Conservation (phyloP, 2,113 vertebrate species). For the Ovis canadensis region DNA sequence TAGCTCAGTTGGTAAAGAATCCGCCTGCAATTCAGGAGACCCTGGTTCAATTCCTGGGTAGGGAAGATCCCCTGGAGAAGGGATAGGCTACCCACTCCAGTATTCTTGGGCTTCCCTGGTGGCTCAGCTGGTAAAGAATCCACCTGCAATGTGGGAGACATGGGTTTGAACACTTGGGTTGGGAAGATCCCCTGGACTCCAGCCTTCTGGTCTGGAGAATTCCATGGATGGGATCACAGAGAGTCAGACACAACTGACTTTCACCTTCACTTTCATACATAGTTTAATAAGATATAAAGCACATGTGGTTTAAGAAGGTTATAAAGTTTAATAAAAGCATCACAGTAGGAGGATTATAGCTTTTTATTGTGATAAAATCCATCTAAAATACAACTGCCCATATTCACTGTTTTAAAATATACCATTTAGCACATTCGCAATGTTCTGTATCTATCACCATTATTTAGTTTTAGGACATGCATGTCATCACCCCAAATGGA, state of each 20-base stretch:
- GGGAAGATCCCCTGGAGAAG: neutral
- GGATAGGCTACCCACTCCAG: neutral
- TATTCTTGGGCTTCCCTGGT: neutral
- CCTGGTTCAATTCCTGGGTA: neutral
- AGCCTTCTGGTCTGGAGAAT: neutral
- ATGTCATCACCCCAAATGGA: neutral
- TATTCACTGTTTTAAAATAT: neutral
- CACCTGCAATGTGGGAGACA: accelerated
- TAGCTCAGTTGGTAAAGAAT: neutral
- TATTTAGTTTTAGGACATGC: neutral
- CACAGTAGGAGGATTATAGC: neutral
- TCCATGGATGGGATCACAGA: neutral
- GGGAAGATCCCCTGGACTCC: neutral
- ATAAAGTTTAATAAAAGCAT: neutral
- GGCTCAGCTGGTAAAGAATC: neutral
- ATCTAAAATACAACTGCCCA: neutral
- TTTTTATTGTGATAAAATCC: neutral
- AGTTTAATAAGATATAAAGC: neutral
- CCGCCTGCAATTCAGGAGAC: neutral
- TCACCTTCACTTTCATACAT: neutral
- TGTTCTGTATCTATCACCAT: neutral
- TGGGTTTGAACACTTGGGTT: neutral
- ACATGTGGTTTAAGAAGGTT: neutral
- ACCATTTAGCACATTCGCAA: neutral
- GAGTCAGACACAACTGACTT: neutral